phyloP scores from a whole-genome alignment of 1,140 invertebrate species.

The Drosophila lacertosa region DNA sequence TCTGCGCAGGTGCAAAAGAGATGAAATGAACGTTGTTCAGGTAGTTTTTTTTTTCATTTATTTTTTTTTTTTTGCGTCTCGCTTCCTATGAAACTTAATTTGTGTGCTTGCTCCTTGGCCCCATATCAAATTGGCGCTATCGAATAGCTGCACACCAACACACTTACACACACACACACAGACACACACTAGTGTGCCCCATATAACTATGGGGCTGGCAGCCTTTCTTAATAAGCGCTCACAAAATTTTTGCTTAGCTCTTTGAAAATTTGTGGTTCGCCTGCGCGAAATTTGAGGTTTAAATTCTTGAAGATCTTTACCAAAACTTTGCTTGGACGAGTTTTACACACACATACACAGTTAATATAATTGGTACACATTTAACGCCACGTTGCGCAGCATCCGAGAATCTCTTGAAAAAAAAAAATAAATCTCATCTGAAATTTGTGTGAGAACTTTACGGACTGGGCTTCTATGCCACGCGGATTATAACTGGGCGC shows the following conservation, averaged over 20 bases:
- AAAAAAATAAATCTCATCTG: conserved; percentile 44
- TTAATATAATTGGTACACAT: conserved; percentile 55
- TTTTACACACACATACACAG: conserved; percentile 8
- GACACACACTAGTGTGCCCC: conserved; percentile 40
- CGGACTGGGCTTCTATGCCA: conserved; percentile 19
- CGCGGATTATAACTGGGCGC: conserved; percentile 72
- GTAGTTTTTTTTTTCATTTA: conserved; percentile 28
- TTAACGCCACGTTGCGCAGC: conserved; percentile 51
- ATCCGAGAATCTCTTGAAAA: conserved; percentile 4
- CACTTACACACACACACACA: conserved; percentile 21
- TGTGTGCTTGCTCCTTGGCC: conserved; percentile 65
- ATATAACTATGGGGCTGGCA: conserved; percentile 60
- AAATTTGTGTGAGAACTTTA: conserved; percentile 78
- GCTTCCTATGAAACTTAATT: conserved; percentile 80
- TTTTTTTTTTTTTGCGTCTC: conserved; percentile 25
- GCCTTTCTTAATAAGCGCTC: conserved; percentile 51
- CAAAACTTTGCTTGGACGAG: conserved; percentile 46
- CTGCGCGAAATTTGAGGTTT: conserved; percentile 68
- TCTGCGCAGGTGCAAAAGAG: background rate
- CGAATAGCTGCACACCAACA: conserved; percentile 64
- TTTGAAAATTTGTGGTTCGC: conserved; percentile 53
- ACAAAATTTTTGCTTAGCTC: conserved; percentile 74
- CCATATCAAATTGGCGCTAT: conserved; percentile 81
- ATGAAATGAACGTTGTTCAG: conserved; percentile 24
- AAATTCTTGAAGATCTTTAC: conserved; percentile 62